phyloP scores from a whole-genome alignment of 2,888 invertebrate species.

The Pinctada fucata region DNA sequence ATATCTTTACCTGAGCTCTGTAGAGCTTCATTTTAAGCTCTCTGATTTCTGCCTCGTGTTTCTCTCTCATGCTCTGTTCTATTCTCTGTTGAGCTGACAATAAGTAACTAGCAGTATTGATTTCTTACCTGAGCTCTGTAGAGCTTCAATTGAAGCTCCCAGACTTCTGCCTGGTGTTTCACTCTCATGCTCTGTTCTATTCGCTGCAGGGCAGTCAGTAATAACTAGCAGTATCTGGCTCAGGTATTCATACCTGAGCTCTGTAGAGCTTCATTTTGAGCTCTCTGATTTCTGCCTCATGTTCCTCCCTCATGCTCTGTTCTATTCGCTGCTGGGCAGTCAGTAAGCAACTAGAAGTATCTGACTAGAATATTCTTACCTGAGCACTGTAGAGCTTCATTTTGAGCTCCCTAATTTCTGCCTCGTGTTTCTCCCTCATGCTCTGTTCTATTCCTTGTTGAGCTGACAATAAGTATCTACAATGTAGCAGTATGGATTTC shows the following conservation, averaged over 20 bases:
- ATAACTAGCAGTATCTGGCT: no score
- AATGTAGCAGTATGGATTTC: no score
- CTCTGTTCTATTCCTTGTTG: conserved; percentile 73
- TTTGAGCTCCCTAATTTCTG: conserved; percentile 51
- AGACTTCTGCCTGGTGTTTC: conserved; percentile 45
- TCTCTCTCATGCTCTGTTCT: conserved; percentile 64
- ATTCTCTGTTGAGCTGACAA: conserved; percentile 69
- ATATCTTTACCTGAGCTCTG: conserved; percentile 43
- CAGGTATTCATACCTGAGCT: no score
- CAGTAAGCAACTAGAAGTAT: conserved; percentile 53
- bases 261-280: conserved; percentile 50
- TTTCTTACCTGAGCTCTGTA: conserved; percentile 47
- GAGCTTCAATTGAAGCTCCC: conserved; percentile 52
- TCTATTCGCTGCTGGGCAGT: conserved; percentile 72
- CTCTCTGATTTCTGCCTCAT: conserved; percentile 51
- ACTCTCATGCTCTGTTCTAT: conserved; percentile 68
- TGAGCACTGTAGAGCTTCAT: conserved; percentile 51
- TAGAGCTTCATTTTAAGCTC: conserved; percentile 53
- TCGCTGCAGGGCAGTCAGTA: conserved; percentile 64
- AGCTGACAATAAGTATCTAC: conserved; percentile 42
- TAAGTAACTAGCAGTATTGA: conserved; percentile 48
- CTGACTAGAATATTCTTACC: conserved; percentile 26
- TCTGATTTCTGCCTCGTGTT: conserved; percentile 48
- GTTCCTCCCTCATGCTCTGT: conserved; percentile 56
- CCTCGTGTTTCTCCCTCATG: conserved; percentile 48